A percentile compares a stretch with the other conserved stretches of the same genome.
Conservation (phyloP, 2,888 invertebrate genomes). For the Abrostola triplasia region DNA sequence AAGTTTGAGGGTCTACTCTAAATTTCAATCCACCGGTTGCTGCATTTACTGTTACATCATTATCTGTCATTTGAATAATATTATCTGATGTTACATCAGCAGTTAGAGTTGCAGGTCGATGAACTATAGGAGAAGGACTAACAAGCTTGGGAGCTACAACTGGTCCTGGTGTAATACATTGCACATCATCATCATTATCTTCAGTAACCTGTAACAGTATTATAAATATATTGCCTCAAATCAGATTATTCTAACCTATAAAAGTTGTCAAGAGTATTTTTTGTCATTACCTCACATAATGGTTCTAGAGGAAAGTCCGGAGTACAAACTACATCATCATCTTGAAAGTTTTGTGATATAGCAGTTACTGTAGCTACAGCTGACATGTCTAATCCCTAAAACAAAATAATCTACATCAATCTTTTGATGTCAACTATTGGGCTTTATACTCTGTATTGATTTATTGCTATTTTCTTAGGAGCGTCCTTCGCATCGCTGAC, state of each 20-base stretch:
- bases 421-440: neutral
- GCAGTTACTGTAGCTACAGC: conserved; percentile 60
- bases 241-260: neutral
- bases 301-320: conserved; percentile 88
- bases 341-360: conserved; percentile 56
- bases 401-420: neutral
- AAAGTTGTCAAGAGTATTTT: neutral
- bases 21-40: conserved; percentile 85
- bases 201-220: conserved; percentile 75
- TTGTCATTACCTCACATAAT: conserved; percentile 76
- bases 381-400: conserved; percentile 81
- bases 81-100: conserved; percentile 74
- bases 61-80: conserved; percentile 86
- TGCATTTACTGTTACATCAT: conserved; percentile 85
- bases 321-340: conserved; percentile 89
- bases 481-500: too few species aligned
- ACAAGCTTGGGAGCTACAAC: conserved; percentile 64
- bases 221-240: conserved; percentile 10
- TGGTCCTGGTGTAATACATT: conserved; percentile 83
- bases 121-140: conserved; percentile 62
- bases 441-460: neutral
- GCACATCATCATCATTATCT: conserved; percentile 83
- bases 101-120: conserved; percentile 48
- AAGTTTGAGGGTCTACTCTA: conserved; percentile 84
- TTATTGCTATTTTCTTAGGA: too few species aligned